Evolutionary conservation across 2,888 invertebrate species (phyloP), one percentile per base, ranked within the genome.

Genomic region (Congeria kusceri): DNA sequence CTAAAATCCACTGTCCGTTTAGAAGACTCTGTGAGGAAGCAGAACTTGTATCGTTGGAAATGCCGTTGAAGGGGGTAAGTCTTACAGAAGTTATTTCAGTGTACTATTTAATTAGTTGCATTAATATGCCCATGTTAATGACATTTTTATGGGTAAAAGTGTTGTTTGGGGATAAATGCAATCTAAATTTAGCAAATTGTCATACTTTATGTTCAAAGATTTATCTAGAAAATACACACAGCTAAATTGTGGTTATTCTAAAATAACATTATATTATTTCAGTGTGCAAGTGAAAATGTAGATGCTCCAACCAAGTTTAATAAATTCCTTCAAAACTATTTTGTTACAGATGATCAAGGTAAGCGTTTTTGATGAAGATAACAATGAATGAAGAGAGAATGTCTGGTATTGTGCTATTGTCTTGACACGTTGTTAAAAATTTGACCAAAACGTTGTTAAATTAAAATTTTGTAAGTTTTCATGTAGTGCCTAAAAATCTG

Each of bases 51-150:
- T 89, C 91, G 46, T 74, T 93, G 49, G 90, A 93, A 82, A 91
- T 93, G 93, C 92, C 93, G 15, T 71, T 93, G 20, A 85, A 87
- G 81, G 91, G 89, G 84, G 93, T 93, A 86, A 87, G 87, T n/a
- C n/a, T n/a, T n/a, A n/a, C n/a, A n/a, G n/a, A n/a, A n/a, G n/a
- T n/a, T n/a, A n/a, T n/a, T 77, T 1, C 1, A n/a, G 23, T 27
- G 11, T n/a, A n/a, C n/a, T n/a, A n/a, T n/a, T n/a, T n/a, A 39
- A 28, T 23, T 72, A 23, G 32, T 39, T 0, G 23, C 15, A 57
- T 49, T 27, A 57, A 13, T 29, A 46, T 13, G 46, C 15, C 11
- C 46, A 46, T 46, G 46, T 46, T 13, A 13, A 13, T 46, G 13
- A 46, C 15, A 13, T 46, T 13, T 46, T 46, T 46, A 13, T 46